These are phyloP conservation scores for Notospermus geniculatus DNA, from an alignment of 1,140 invertebrate species.

Conservation along the genomic window DNA sequence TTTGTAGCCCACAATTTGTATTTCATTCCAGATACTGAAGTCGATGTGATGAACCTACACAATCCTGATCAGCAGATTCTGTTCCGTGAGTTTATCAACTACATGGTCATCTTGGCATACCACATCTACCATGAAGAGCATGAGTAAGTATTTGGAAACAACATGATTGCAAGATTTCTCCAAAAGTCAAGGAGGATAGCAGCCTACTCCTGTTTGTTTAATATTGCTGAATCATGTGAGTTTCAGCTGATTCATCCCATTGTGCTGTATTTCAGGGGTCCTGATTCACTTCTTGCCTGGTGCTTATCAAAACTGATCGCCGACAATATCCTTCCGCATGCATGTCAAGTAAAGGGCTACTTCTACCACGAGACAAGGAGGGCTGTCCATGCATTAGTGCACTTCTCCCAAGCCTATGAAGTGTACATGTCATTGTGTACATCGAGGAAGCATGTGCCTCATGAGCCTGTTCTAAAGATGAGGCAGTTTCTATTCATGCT, in stretches of 20 bases:
- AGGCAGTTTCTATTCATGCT: slow-evolving; percentile 51
- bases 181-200: background rate
- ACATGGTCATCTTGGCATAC: slow-evolving; percentile 48
- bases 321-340: slow-evolving; percentile 44
- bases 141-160: slow-evolving; percentile 27
- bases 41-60: slow-evolving; percentile 30
- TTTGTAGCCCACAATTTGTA: background rate
- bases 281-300: slow-evolving; percentile 37
- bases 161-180: background rate
- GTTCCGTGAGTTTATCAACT: slow-evolving; percentile 50
- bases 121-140: slow-evolving; percentile 43
- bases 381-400: slow-evolving; percentile 49
- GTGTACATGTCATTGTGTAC: slow-evolving; percentile 43
- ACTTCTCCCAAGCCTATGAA: slow-evolving; percentile 50
- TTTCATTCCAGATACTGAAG: slow-evolving; percentile 37
- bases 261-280: slow-evolving; percentile 22
- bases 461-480: slow-evolving; percentile 50
- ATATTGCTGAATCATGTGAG: too few relatives aligned
- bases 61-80: slow-evolving; percentile 53
- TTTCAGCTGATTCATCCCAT: too few relatives aligned
- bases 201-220: too few relatives aligned
- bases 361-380: slow-evolving; percentile 47
- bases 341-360: slow-evolving; percentile 49
- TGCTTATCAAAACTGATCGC: slow-evolving; percentile 49
- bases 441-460: slow-evolving; percentile 37